A percentile compares a stretch with the other conserved stretches of the same genome.
These are phyloP conservation scores for Zosterops japonicus DNA, from an alignment of 2,113 vertebrate species.

Conservation along the genomic window DNA sequence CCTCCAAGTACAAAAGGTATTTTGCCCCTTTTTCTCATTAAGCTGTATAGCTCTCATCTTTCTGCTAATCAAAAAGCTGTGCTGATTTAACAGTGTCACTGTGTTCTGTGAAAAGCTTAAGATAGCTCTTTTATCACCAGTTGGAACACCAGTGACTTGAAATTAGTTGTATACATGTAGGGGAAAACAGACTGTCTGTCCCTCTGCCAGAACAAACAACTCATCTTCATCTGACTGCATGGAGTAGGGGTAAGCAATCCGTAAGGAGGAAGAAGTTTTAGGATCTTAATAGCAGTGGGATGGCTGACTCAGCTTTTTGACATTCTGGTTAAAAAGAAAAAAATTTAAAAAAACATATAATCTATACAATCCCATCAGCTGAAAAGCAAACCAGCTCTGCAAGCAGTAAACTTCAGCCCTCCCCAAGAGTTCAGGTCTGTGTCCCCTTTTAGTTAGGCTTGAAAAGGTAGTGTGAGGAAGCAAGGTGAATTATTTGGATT, in stretches of 20 bases:
- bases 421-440: neutral
- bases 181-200: constrained; percentile 61
- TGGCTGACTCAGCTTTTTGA: constrained; percentile 54
- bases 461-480: neutral
- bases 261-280: neutral
- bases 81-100: constrained; percentile 57
- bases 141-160: constrained; percentile 51
- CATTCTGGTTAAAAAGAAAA: neutral
- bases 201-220: constrained; percentile 64
- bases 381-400: neutral
- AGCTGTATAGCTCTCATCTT: neutral
- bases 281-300: constrained; percentile 16
- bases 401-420: neutral
- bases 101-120: constrained; percentile 59
- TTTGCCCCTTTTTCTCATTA: constrained; percentile 10
- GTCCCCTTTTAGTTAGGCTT: neutral
- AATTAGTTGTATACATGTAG: constrained; percentile 46
- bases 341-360: neutral
- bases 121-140: constrained; percentile 57
- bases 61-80: constrained; percentile 49
- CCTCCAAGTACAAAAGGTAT: neutral
- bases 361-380: neutral
- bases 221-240: constrained; percentile 42
- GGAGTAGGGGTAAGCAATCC: constrained; percentile 28
- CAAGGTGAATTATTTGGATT: neutral